Percentiles rank a stretch among this genome's conserved stretches.
phyloP scores from a whole-genome alignment of 2,113 vertebrate genomes.

The Poecilia latipinna region DNA sequence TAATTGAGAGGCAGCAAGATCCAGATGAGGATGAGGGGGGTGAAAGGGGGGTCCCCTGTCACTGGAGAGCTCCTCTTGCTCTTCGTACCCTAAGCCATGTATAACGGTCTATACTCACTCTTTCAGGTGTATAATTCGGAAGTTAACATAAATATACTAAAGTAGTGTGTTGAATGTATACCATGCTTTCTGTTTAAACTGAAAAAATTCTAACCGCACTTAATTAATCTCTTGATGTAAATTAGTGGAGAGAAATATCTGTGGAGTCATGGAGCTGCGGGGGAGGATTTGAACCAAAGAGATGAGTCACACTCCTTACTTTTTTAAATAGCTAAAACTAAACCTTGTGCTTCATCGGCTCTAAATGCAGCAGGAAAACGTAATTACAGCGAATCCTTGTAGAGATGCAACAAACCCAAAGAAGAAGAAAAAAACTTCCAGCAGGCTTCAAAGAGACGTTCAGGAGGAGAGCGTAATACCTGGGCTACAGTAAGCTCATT shows the following conservation, averaged over 20 bases:
- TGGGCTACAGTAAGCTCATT: slow-evolving; percentile 10
- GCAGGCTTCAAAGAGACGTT: slow-evolving; percentile 31
- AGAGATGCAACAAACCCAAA: neutral
- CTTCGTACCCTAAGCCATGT: slow-evolving; percentile 3
- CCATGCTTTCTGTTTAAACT: neutral
- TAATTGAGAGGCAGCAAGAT: slow-evolving; percentile 67
- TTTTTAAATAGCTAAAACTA: slow-evolving; percentile 34
- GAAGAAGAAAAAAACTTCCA: slow-evolving; percentile 6
- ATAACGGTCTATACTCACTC: neutral
- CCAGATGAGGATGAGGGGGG: slow-evolving; percentile 27
- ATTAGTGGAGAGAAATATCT: slow-evolving; percentile 5
- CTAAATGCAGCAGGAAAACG: slow-evolving; percentile 25
- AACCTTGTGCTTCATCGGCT: slow-evolving; percentile 17
- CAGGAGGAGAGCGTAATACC: neutral
- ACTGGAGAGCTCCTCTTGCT: slow-evolving; percentile 11
- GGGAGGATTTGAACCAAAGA: slow-evolving; percentile 24
- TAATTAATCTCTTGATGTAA: slow-evolving; percentile 19
- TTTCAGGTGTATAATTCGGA: too few species aligned
- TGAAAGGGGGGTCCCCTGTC: neutral
- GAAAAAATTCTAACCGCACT: neutral
- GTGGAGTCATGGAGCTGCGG: slow-evolving; percentile 19
- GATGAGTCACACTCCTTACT: slow-evolving; percentile 44
- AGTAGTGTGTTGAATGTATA: neutral
- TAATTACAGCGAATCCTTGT: slow-evolving; percentile 39
- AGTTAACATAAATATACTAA: neutral